These are phyloP conservation scores for Cotesia typhae DNA, from an alignment of 1,140 invertebrate genomes.

Conservation along the genomic window DNA sequence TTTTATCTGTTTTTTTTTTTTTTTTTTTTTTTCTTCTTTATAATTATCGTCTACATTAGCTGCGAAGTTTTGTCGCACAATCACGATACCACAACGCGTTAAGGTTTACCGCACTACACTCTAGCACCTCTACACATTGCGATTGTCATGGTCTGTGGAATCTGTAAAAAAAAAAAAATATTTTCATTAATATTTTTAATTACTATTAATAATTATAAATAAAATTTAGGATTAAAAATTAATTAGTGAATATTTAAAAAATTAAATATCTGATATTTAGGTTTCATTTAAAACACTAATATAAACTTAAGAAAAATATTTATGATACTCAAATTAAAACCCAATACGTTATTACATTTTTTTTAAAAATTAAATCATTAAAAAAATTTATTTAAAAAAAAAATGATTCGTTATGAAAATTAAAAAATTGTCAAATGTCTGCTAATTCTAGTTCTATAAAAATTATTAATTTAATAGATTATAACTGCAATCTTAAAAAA, in stretches of 20 bases:
- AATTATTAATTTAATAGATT: no score
- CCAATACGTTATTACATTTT: no score
- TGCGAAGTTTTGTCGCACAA: not conserved
- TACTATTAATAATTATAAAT: constrained; percentile 8
- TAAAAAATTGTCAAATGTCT: no score
- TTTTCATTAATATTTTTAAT: not conserved
- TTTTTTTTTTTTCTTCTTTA: not conserved
- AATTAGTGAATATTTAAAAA: not conserved
- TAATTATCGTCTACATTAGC: not conserved
- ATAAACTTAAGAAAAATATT: no score
- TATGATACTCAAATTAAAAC: no score
- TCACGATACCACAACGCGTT: constrained; percentile 52
- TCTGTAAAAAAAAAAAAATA: constrained; percentile 62
- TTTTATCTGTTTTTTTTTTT: not conserved
- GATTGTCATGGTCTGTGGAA: constrained; percentile 82
- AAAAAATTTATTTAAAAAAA: not conserved
- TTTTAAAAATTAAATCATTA: no score
- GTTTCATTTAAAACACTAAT: no score
- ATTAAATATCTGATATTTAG: no score
- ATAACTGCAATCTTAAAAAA: no score
- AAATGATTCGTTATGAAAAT: no score
- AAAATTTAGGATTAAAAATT: not conserved
- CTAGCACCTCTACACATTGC: constrained; percentile 69
- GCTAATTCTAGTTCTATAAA: no score
- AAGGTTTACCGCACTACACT: constrained; percentile 60